Base-by-base conservation (phyloP, 2,113 vertebrate genomes). In the Spermophilus dauricus region DNA sequence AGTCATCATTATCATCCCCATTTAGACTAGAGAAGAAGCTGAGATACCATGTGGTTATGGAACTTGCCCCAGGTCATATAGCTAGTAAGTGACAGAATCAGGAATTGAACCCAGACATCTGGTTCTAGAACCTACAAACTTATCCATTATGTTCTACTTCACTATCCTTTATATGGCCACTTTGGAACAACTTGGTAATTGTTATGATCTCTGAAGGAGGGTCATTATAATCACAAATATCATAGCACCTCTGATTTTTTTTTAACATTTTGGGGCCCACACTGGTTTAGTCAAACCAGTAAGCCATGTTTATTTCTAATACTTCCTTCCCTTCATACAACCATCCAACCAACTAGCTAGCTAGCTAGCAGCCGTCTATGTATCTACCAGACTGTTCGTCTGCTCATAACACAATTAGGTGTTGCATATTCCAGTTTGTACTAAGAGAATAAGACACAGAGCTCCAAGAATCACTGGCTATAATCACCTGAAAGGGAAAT, bases 151-250 rank as follows among this genome's bases (percentile, higher is more conserved):
- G 11, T 6, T 94, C 39, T 88, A 83, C 24, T 28, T 94, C 1
- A 34, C 51, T 39, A 28, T 53, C 34, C 61, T 78, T 87, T 89
- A 26, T 37, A 42, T 84, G 37, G 20, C 28, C 58, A 53, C 88
- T 93, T 95, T 95, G 86, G 94, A 95, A 88, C 86, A 92, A 22
- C 26, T 28, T 86, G 51, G 13, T 91, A 91, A 88, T 86, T 92
- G 28, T 16, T 34, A 86, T 72, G 48, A 48, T 70, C 2, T 78
- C 75, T 89, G 73, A 96, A 91, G 91, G 63, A 94, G 77, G 37
- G n/a, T 70, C 5, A 56, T 89, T 85, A 67, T 90, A 88, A 65
- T 85, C 26, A 56, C 63, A 77, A 45, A 86, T 80, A 16, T 82
- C 56, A 82, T 37, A 85, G 34, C 91, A 34, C 32, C 28, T 81